phyloP scores from a whole-genome alignment of 2,113 vertebrate species.

The Atherinomorus stipes region DNA sequence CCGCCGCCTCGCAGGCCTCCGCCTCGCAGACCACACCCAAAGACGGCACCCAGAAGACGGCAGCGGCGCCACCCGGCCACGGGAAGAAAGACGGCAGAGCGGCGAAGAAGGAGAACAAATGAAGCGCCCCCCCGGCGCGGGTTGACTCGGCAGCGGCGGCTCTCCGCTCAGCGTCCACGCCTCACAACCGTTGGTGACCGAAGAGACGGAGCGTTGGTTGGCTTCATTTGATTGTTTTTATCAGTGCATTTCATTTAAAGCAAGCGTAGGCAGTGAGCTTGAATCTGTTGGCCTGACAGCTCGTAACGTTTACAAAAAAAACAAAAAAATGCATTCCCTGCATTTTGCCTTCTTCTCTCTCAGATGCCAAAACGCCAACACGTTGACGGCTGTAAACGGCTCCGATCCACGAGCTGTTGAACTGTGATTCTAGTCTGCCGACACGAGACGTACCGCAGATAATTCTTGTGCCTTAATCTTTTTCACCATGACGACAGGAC shows the following conservation, averaged over 20 bases:
- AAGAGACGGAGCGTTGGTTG: slow-evolving; percentile 48
- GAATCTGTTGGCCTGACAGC: slow-evolving; percentile 76
- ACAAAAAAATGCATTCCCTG: slow-evolving; percentile 78
- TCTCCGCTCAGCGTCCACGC: slow-evolving; percentile 30
- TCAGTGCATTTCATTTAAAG: slow-evolving; percentile 72
- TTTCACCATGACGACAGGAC: slow-evolving; percentile 64
- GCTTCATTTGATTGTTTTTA: slow-evolving; percentile 61
- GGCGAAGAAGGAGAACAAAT: slow-evolving; percentile 72
- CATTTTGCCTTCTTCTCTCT: slow-evolving; percentile 72
- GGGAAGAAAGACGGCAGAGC: slow-evolving; percentile 70
- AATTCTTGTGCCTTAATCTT: slow-evolving; percentile 71
- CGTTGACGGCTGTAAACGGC: slow-evolving; percentile 32
- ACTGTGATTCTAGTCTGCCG: slow-evolving; percentile 54
- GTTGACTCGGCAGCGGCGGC: slow-evolving; percentile 24
- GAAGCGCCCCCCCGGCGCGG: slow-evolving; percentile 22
- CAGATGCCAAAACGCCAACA: slow-evolving; percentile 86
- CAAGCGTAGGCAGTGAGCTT: slow-evolving; percentile 58
- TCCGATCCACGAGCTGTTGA: slow-evolving; percentile 38
- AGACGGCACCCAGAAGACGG: slow-evolving; percentile 70
- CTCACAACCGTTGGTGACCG: slow-evolving; percentile 30
- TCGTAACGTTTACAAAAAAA: slow-evolving; percentile 83
- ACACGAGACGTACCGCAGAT: slow-evolving; percentile 31
- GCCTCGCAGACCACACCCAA: slow-evolving; percentile 53
- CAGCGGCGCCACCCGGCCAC: slow-evolving; percentile 34
- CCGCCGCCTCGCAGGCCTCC: slow-evolving; percentile 17